Evolutionary conservation across 2,888 invertebrate species (phyloP).

Genomic region (Agrotis segetum): DNA sequence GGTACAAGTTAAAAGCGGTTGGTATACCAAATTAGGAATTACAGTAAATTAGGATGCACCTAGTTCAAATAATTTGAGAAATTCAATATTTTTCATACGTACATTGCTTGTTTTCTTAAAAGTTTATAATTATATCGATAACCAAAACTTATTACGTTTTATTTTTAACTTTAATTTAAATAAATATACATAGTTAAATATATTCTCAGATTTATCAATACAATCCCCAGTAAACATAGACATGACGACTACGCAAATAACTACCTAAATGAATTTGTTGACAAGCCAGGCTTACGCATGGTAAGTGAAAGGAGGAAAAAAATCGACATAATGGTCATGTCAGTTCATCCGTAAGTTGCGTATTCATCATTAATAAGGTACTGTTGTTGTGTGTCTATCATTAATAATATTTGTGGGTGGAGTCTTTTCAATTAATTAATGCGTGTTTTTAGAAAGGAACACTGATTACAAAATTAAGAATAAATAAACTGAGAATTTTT

Average conservation of each 20-base stretch:
- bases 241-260: conserved; percentile 16
- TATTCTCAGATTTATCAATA: not conserved
- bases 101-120: not conserved
- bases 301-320: conserved; percentile 40
- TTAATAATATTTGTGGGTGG: not conserved
- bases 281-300: not conserved
- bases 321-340: not conserved
- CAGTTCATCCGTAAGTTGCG: not conserved
- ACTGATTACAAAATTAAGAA: too few relatives aligned
- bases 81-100: too few relatives aligned
- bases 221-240: not conserved
- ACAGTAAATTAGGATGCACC: too few relatives aligned
- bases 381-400: not conserved
- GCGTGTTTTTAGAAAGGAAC: too few relatives aligned
- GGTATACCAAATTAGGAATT: not conserved
- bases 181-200: not conserved
- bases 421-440: not conserved
- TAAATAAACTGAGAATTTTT: too few relatives aligned
- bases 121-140: not conserved
- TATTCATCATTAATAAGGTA: conserved; percentile 16
- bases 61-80: not conserved
- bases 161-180: too few relatives aligned
- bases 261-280: conserved; percentile 8
- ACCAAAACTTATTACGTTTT: too few relatives aligned
- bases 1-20: conserved; percentile 54